Percentiles rank a stretch among this genome's conserved stretches.
Evolutionary conservation across 2,113 vertebrate genomes (phyloP).

Genomic region (Tenebrosternarchus preto): DNA sequence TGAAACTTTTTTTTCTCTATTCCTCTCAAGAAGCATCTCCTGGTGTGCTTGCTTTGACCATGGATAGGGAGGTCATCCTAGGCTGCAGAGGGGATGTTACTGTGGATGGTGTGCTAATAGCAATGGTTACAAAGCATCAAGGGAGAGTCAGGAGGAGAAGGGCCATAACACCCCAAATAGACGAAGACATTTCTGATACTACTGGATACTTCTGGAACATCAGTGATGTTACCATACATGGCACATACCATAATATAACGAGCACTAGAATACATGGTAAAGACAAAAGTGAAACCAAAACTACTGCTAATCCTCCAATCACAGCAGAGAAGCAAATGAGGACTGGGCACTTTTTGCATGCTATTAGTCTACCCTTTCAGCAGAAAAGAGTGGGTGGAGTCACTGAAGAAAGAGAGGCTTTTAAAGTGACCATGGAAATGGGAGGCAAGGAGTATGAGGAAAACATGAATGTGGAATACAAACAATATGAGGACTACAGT

Average conservation of each 20-base stretch:
- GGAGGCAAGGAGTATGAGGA: background rate
- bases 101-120: conserved; percentile 62
- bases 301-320: background rate
- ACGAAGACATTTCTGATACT: background rate
- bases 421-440: conserved; percentile 13
- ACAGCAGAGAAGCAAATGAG: background rate
- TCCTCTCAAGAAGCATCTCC: conserved; percentile 62
- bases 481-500: conserved; percentile 29
- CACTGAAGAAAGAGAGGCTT: background rate
- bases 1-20: background rate
- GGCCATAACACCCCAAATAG: background rate
- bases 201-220: background rate
- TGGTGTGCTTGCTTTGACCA: conserved; percentile 62
- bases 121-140: background rate
- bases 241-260: background rate
- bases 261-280: background rate
- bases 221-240: background rate
- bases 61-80: conserved; percentile 63
- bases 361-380: conserved; percentile 24
- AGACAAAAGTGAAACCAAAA: background rate
- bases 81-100: conserved; percentile 65
- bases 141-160: background rate
- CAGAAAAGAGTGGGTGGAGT: background rate
- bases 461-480: background rate
- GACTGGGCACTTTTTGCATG: background rate